Conservation (phyloP, 2,888 invertebrate genomes). For the Ryuthela nishihirai region DNA sequence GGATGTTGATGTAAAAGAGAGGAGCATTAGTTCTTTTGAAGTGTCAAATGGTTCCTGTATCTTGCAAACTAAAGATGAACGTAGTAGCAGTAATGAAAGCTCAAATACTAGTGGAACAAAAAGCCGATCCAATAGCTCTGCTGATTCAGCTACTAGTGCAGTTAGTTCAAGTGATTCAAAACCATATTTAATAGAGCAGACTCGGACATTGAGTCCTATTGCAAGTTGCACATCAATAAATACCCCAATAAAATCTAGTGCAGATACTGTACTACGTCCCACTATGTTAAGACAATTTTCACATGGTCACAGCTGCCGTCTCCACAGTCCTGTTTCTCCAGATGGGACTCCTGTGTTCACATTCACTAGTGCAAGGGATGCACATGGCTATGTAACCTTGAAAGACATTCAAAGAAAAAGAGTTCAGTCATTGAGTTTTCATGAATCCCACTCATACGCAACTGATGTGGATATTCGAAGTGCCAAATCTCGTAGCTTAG, state of each 20-base stretch:
- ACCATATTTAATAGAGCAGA: slow-evolving; percentile 58
- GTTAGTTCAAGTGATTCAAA: slow-evolving; percentile 74
- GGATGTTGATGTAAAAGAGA: slow-evolving; percentile 12
- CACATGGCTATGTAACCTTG: slow-evolving; percentile 50
- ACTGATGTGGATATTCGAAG: slow-evolving; percentile 18
- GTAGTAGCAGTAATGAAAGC: slow-evolving; percentile 46
- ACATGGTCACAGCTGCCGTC: slow-evolving; percentile 9
- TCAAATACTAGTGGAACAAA: slow-evolving; percentile 48
- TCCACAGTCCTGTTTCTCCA: slow-evolving; percentile 22
- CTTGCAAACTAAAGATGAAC: slow-evolving; percentile 21
- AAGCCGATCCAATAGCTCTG: slow-evolving; percentile 58
- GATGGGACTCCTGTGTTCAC: slow-evolving; percentile 21
- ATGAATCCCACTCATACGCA: slow-evolving; percentile 19
- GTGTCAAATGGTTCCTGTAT: slow-evolving; percentile 10
- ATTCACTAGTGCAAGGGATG: slow-evolving; percentile 49
- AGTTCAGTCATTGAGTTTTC: slow-evolving; percentile 41
- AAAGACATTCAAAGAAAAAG: slow-evolving; percentile 48
- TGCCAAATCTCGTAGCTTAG: slow-evolving; percentile 40
- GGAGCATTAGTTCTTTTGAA: slow-evolving; percentile 41
- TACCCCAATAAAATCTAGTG: slow-evolving; percentile 52
- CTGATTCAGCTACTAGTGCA: slow-evolving; percentile 72
- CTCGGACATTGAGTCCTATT: slow-evolving; percentile 79
- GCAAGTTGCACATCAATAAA: slow-evolving; percentile 66
- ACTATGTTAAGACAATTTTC: slow-evolving; percentile 16
- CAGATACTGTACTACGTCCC: slow-evolving; percentile 6